A percentile compares a stretch with the other conserved stretches of the same genome.
Evolutionary conservation across 1,140 invertebrate species (phyloP).

Genomic region (Chrysomallon squamiferum): DNA sequence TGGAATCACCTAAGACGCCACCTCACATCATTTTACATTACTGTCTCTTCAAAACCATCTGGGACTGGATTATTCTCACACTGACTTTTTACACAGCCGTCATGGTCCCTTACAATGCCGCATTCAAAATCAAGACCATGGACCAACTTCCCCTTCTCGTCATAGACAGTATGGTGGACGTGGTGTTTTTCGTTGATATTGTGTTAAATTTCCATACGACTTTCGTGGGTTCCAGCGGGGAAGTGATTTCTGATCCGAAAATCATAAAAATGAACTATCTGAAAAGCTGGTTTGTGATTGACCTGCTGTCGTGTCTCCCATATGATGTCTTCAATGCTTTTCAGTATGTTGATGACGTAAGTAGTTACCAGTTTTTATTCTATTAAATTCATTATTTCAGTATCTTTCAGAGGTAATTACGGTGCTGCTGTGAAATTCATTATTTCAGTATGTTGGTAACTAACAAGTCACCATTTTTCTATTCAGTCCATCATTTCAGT

Average conservation of each 20-base stretch:
- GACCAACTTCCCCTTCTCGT: conserved; percentile 96
- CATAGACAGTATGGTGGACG: conserved; percentile 91
- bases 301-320: conserved; percentile 97
- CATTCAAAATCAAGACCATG: conserved; percentile 99
- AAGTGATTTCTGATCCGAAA: conserved; percentile 66
- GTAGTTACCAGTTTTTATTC: conserved; percentile 58
- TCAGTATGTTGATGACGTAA: conserved; percentile 97
- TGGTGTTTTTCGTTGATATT: conserved; percentile 99
- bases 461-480: too few relatives aligned
- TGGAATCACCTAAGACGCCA: conserved; percentile 99
- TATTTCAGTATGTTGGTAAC: background rate
- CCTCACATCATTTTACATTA: conserved; percentile 99
- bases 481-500: too few relatives aligned
- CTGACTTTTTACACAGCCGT: conserved; percentile 99
- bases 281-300: conserved; percentile 99
- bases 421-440: background rate
- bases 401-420: background rate
- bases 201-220: conserved; percentile 99
- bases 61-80: conserved; percentile 99
- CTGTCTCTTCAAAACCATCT: conserved; percentile 97
- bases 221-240: conserved; percentile 97
- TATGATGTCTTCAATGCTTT: conserved; percentile 99
- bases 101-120: conserved; percentile 99
- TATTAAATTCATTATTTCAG: background rate
- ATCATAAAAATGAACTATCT: conserved; percentile 85